Evolutionary conservation across 2,797 vertebrate species (phyloP).

Genomic region (Esox masquinongy): DNA sequence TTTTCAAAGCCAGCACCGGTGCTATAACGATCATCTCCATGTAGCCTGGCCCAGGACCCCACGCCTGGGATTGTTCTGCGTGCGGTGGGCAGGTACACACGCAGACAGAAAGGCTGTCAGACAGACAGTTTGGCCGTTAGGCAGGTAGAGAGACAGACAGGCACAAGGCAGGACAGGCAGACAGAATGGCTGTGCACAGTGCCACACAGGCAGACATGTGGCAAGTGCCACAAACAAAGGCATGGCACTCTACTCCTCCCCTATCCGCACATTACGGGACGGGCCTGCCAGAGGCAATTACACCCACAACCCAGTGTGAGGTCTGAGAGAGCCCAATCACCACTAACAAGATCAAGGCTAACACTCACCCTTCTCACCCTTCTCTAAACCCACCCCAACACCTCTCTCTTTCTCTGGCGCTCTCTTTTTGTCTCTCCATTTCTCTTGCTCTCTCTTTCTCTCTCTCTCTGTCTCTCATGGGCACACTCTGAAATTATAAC

Average conservation of each 20-base stretch:
- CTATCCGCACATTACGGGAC: constrained; percentile 70
- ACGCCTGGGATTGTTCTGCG: constrained; percentile 49
- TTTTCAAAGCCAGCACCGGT: constrained; percentile 79
- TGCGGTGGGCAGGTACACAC: too few species aligned
- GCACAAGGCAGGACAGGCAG: constrained; percentile 23
- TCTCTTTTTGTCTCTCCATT: constrained; percentile 52
- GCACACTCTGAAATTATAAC: constrained; percentile 67
- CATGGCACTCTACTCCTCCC: constrained; percentile 64
- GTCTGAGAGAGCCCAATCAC: constrained; percentile 77
- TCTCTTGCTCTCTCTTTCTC: constrained; percentile 13
- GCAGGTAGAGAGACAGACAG: too few species aligned
- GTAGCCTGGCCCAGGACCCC: constrained; percentile 62
- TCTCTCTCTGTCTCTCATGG: constrained; percentile 27
- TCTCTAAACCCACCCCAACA: constrained; percentile 7
- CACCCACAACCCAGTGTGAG: constrained; percentile 78
- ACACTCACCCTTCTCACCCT: constrained; percentile 33
- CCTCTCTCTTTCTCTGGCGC: constrained; percentile 17
- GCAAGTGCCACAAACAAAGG: constrained; percentile 78
- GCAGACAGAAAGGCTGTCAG: too few species aligned
- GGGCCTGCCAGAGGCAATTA: constrained; percentile 76
- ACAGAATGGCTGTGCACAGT: constrained; percentile 29
- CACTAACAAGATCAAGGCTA: constrained; percentile 78
- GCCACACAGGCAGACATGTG: constrained; percentile 80
- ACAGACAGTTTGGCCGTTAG: too few species aligned
- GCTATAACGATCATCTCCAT: constrained; percentile 80